A percentile compares a stretch with the other conserved stretches of the same genome.
These are phyloP conservation scores for Drosophila pruinosa DNA, from an alignment of 1,140 invertebrate genomes.

Conservation along the genomic window DNA sequence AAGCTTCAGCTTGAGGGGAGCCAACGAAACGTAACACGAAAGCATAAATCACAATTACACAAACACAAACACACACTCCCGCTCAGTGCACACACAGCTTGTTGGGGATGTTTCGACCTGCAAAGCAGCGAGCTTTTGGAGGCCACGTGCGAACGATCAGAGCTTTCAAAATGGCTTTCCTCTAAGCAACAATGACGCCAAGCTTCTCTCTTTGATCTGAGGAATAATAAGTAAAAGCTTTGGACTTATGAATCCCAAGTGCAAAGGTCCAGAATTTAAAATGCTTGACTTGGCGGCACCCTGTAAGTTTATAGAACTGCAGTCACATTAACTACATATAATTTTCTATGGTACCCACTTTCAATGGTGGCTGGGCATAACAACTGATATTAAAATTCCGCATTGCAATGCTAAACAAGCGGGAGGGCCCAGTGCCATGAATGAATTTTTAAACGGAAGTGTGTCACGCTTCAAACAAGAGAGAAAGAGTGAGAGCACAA, in stretches of 20 bases:
- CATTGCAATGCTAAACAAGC: constrained; percentile 13
- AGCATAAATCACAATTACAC: constrained; percentile 34
- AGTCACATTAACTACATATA: no score
- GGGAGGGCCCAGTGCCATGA: constrained; percentile 55
- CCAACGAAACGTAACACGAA: constrained; percentile 26
- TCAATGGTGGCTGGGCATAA: no score
- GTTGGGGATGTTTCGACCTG: constrained; percentile 38
- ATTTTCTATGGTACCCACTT: no score
- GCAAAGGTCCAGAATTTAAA: no score
- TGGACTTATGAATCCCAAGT: no score
- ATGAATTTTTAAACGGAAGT: constrained; percentile 67
- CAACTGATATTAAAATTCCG: background rate
- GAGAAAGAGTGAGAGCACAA: constrained; percentile 1
- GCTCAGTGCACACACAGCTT: background rate
- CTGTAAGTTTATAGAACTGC: no score
- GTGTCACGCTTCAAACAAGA: constrained; percentile 33
- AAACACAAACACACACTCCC: background rate
- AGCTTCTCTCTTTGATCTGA: background rate
- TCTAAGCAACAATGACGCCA: background rate
- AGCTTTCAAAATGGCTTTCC: constrained; percentile 25
- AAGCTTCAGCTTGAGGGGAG: constrained; percentile 10
- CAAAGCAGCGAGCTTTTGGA: constrained; percentile 6
- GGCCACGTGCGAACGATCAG: constrained; percentile 7
- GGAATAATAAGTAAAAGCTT: background rate
- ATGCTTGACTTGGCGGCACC: no score